Percentiles rank a stretch among this genome's conserved stretches.
Evolutionary conservation across 2,113 vertebrate species (phyloP).

Genomic region (Sclerurus mexicanus): DNA sequence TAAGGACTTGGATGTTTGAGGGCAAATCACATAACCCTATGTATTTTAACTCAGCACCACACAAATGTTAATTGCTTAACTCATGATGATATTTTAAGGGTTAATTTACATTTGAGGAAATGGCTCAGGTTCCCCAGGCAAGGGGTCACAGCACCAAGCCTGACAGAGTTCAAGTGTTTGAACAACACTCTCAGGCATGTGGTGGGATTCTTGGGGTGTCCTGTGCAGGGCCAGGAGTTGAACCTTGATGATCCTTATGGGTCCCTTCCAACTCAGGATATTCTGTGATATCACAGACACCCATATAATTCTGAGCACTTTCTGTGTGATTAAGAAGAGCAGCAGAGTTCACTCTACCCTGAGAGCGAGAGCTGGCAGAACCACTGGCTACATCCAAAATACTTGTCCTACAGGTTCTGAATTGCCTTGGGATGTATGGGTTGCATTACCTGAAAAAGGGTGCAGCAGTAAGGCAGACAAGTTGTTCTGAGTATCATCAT

Average conservation of each 20-base stretch:
- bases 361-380: background rate
- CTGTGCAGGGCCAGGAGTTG: background rate
- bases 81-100: background rate
- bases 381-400: background rate
- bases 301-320: background rate
- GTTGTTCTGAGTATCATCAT: background rate
- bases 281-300: background rate
- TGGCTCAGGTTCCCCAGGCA: background rate
- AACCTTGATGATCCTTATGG: background rate
- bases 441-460: constrained; percentile 26
- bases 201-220: background rate
- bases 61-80: background rate
- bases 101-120: constrained; percentile 39
- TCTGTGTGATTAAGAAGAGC: background rate
- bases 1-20: background rate
- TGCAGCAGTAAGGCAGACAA: background rate
- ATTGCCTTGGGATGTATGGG: background rate
- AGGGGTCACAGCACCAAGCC: background rate
- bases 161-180: background rate
- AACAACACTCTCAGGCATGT: accelerated
- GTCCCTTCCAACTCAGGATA: background rate
- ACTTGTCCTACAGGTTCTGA: constrained; percentile 46
- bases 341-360: background rate
- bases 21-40: background rate
- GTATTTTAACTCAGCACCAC: background rate